These are phyloP conservation scores for Microcaecilia unicolor DNA, from an alignment of 2,797 vertebrate genomes.

Conservation along the genomic window DNA sequence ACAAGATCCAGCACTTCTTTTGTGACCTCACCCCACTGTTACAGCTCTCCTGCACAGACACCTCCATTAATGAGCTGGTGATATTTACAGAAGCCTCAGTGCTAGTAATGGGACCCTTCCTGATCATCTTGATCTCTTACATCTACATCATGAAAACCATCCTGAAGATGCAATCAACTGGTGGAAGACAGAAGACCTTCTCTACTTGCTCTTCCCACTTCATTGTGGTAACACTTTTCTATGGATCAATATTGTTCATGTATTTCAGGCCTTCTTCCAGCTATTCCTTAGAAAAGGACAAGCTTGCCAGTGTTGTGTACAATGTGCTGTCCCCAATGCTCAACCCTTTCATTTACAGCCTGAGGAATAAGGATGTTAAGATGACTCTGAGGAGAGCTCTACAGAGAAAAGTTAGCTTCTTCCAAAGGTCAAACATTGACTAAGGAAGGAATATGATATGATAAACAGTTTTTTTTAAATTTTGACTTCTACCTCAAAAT, in stretches of 20 bases:
- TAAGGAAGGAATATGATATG: too few relatives aligned
- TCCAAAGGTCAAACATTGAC: too few relatives aligned
- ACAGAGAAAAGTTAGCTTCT: not conserved
- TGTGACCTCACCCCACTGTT: conserved; percentile 4
- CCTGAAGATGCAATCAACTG: not conserved
- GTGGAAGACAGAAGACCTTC: not conserved
- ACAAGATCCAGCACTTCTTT: conserved; percentile 1
- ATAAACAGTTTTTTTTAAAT: too few relatives aligned
- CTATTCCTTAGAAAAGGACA: not conserved
- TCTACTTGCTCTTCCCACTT: conserved; percentile 1
- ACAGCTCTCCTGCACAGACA: conserved; percentile 1
- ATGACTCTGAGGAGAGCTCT: not conserved
- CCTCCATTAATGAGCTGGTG: not conserved
- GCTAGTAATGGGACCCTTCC: not conserved
- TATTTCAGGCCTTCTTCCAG: not conserved
- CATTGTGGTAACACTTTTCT: not conserved
- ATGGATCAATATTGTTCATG: conserved; percentile 2
- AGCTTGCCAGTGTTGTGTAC: conserved; percentile 9
- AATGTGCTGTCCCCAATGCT: conserved; percentile 5
- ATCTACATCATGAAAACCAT: not conserved
- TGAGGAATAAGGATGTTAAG: not conserved
- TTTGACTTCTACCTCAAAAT: too few relatives aligned
- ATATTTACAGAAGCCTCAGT: not conserved
- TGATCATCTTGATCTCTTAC: not conserved
- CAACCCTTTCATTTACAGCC: conserved; percentile 1